Evolutionary conservation across 2,797 vertebrate species (phyloP), one percentile per base, ranked within the genome.

Genomic region (Argyrosomus regius): DNA sequence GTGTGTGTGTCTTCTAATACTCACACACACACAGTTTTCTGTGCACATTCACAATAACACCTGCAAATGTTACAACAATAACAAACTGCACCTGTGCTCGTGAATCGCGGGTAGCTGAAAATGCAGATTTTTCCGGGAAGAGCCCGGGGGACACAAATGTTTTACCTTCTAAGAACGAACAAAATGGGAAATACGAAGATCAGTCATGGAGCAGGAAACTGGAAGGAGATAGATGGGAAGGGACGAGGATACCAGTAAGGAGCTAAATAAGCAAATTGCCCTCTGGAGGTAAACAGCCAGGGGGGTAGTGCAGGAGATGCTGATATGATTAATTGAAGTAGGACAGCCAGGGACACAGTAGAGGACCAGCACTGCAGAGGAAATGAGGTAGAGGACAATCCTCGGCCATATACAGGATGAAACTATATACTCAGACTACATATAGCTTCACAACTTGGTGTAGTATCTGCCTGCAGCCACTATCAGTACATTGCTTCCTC

Each of bases 251-350:
- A 83, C 75, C 78, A 64, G 84, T 75, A 75, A 89, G 74, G 52
- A 82, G 82, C 91, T 91, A 92, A 92, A 94, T 91, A 93, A 91
- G 86, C 86, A 90, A 92, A 93, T 89, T 90, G 91, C 87, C 89
- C 93, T 89, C 90, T 91, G 85, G 93, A 93, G 90, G 90, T 90
- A 93, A 94, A 93, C 90, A 88, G 67, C 83, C 67, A 71, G 35
- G 83, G 73, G 86, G 84, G 87, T 77, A 77, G 85, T 58, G 84
- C 41, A 22, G 79, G 84, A 82, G 88, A 93, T 81, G 89, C 88
- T 88, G 72, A 86, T 89, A 90, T 95, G 93, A 96, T 94, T 94
- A 94, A 94, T 94, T 94, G 89, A 95, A 95, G 91, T 93, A 93
- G 92, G 92, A 93, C 92, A 92, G 74, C 75, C 89, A 88, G 90